These are phyloP conservation scores for human (Homo sapiens) DNA, from an alignment of 2,113 vertebrate species.

Conservation along the genomic window DNA sequence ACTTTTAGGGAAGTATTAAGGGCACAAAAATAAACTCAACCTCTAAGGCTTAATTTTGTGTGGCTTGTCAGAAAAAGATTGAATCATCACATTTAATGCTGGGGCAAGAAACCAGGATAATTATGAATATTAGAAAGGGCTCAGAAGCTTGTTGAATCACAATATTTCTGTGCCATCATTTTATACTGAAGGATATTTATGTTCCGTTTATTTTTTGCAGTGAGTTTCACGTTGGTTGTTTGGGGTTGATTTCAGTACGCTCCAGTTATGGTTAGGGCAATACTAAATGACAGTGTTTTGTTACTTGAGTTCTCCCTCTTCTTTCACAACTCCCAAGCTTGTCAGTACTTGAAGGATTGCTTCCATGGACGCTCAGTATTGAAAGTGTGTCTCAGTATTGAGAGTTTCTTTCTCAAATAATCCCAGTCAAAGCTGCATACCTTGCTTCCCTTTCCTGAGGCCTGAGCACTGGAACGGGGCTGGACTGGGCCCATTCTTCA, in stretches of 20 bases:
- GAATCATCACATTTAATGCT: background rate
- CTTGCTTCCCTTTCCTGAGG: background rate
- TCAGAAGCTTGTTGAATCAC: background rate
- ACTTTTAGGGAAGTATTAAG: background rate
- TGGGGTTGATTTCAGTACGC: background rate
- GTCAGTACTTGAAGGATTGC: background rate
- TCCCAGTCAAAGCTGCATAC: background rate
- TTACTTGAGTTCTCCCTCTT: background rate
- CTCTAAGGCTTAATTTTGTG: conserved; percentile 14
- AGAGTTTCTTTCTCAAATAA: conserved; percentile 29
- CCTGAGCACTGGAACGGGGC: background rate
- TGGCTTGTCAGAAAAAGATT: background rate
- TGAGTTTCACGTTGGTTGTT: background rate
- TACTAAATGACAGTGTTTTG: background rate
- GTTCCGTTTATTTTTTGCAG: background rate
- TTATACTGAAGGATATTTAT: background rate
- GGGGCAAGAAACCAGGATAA: background rate
- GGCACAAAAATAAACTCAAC: background rate
- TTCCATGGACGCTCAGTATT: background rate
- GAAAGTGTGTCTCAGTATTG: background rate
- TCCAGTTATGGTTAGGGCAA: background rate
- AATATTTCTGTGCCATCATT: background rate
- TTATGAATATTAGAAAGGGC: background rate
- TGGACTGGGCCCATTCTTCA: background rate
- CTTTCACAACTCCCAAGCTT: background rate